Conservation (phyloP, 2,797 vertebrate genomes). For the Rhinophrynus dorsalis region DNA sequence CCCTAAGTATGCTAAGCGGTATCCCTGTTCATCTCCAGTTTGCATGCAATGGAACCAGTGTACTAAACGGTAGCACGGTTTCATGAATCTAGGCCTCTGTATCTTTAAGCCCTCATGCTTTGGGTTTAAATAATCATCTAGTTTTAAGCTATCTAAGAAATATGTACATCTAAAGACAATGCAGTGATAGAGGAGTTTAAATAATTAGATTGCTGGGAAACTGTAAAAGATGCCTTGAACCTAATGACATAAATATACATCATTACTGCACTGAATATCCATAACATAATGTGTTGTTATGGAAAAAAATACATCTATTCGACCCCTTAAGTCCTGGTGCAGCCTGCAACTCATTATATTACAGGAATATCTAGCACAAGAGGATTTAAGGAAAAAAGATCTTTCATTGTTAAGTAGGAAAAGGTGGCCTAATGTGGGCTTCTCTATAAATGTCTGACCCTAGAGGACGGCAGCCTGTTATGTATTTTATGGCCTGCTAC, state of each 20-base stretch:
- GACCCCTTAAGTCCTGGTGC: constrained; percentile 41
- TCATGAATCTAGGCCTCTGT: background rate
- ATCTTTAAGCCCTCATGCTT: background rate
- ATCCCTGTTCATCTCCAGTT: no score
- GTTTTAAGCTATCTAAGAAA: constrained; percentile 2
- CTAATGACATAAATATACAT: constrained; percentile 48
- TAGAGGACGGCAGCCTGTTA: constrained; percentile 51
- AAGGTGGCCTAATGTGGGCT: constrained; percentile 46
- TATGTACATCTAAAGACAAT: constrained; percentile 18
- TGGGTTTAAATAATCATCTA: background rate
- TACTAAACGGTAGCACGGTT: no score
- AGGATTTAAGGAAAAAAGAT: constrained; percentile 42
- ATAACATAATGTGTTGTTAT: constrained; percentile 42
- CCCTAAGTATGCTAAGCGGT: no score
- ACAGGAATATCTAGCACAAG: constrained; percentile 42
- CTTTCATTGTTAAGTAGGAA: constrained; percentile 46
- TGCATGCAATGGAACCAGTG: no score
- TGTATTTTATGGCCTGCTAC: constrained; percentile 54
- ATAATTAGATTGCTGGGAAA: constrained; percentile 51
- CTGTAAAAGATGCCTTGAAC: constrained; percentile 44
- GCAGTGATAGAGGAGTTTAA: constrained; percentile 36
- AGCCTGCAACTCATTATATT: constrained; percentile 41
- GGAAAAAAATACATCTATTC: constrained; percentile 44
- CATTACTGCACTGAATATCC: constrained; percentile 44
- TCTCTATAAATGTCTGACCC: constrained; percentile 37